Evolutionary conservation across 2,797 vertebrate genomes (phyloP).

Genomic region (Scolopax bukidnonensis): DNA sequence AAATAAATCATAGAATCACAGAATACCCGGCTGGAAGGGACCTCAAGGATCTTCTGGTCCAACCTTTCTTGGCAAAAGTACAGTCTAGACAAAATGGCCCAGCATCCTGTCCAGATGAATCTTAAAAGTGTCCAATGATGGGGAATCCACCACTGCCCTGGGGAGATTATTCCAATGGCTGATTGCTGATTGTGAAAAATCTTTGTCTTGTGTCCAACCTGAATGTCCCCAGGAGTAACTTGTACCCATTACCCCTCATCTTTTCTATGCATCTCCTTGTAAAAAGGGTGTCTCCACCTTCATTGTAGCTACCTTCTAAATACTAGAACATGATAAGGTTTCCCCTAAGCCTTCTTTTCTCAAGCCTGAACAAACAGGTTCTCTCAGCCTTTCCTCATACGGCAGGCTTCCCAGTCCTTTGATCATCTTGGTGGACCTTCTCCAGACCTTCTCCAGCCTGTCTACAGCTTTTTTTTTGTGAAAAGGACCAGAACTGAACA

Average conservation of each 20-base stretch:
- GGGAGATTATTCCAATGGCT: background rate
- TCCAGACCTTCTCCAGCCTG: background rate
- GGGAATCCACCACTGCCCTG: background rate
- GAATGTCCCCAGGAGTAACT: background rate
- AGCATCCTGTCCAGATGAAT: background rate
- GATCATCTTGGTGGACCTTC: background rate
- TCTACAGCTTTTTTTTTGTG: background rate
- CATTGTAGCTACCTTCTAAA: background rate
- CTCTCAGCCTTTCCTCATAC: background rate
- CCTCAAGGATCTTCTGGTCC: background rate
- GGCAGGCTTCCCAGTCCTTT: background rate
- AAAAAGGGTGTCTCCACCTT: background rate
- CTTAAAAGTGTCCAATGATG: background rate
- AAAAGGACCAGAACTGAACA: background rate
- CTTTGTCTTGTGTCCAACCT: background rate
- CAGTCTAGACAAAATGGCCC: background rate
- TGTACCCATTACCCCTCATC: background rate
- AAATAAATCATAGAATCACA: background rate
- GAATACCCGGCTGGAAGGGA: background rate
- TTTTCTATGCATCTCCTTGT: background rate
- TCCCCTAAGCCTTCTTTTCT: background rate
- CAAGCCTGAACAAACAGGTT: background rate
- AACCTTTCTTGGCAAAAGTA: background rate
- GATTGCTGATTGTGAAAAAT: background rate
- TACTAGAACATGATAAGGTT: background rate